phyloP scores from a whole-genome alignment of 1,140 invertebrate species.

The Saccostrea echinata region DNA sequence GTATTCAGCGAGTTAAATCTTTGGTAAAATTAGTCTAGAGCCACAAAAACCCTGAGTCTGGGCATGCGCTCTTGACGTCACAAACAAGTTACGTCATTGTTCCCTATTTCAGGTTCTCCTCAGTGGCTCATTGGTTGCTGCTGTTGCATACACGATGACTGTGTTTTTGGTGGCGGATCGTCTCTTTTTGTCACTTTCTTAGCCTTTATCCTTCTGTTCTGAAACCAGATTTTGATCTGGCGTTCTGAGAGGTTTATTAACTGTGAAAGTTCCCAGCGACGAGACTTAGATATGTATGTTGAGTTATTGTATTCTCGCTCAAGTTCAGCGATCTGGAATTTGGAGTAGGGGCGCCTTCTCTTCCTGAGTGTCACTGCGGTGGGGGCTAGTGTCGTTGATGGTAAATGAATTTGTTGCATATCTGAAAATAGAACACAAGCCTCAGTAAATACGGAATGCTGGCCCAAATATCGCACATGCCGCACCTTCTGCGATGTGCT shows the following conservation, averaged over 20 bases:
- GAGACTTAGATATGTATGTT: slow-evolving; percentile 96
- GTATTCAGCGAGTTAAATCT: slow-evolving; percentile 21
- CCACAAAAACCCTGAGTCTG: slow-evolving; percentile 14
- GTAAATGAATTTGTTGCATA: slow-evolving; percentile 75
- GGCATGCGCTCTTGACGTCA: background rate
- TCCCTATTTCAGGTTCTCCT: slow-evolving; percentile 39
- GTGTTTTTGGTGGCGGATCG: slow-evolving; percentile 62
- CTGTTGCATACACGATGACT: slow-evolving; percentile 56
- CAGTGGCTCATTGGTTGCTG: slow-evolving; percentile 61
- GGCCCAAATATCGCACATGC: background rate
- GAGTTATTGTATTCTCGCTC: slow-evolving; percentile 97
- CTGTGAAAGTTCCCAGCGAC: slow-evolving; percentile 95
- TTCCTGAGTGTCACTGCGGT: slow-evolving; percentile 82
- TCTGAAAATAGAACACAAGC: slow-evolving; percentile 66
- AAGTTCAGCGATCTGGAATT: slow-evolving; percentile 95
- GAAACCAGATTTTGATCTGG: slow-evolving; percentile 97
- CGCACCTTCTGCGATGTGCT: too few relatives aligned
- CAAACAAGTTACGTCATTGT: slow-evolving; percentile 19
- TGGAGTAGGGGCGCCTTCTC: slow-evolving; percentile 95
- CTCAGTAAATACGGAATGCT: background rate
- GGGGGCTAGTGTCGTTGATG: slow-evolving; percentile 74
- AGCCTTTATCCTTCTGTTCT: slow-evolving; percentile 98
- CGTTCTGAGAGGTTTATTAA: slow-evolving; percentile 95
- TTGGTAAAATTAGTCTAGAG: slow-evolving; percentile 33
- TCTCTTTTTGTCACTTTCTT: slow-evolving; percentile 83